Evolutionary conservation across 2,113 vertebrate genomes (phyloP).

Genomic region (Addax nasomaculatus): DNA sequence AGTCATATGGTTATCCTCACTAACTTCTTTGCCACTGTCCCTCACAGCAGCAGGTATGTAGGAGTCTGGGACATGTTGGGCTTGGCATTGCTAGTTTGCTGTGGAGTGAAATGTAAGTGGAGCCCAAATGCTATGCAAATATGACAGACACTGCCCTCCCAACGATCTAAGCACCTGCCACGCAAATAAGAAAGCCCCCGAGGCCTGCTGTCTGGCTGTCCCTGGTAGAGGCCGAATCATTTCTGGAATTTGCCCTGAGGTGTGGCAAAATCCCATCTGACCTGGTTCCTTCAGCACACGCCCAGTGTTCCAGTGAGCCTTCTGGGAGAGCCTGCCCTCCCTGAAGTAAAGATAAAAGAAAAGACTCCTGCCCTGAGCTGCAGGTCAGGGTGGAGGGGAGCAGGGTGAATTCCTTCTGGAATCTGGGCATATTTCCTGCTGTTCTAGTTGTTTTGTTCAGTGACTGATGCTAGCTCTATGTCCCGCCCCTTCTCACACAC

Average conservation of each 20-base stretch:
- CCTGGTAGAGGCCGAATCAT: background rate
- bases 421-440: background rate
- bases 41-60: background rate
- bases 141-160: background rate
- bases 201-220: background rate
- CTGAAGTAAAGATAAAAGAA: background rate
- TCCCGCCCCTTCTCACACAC: background rate
- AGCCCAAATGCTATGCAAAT: background rate
- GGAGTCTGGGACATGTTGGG: background rate
- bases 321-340: background rate
- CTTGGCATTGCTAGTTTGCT: background rate
- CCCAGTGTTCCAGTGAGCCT: background rate
- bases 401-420: background rate
- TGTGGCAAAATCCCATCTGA: background rate
- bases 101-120: background rate
- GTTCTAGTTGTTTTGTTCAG: background rate
- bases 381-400: background rate
- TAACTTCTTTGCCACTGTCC: background rate
- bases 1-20: background rate
- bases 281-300: background rate
- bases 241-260: background rate
- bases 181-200: fast-evolving
- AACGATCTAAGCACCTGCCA: background rate
- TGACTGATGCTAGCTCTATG: background rate
- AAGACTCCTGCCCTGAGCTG: background rate